phyloP scores from a whole-genome alignment of 2,888 invertebrate genomes.

The Sarcophaga caerulescens region DNA sequence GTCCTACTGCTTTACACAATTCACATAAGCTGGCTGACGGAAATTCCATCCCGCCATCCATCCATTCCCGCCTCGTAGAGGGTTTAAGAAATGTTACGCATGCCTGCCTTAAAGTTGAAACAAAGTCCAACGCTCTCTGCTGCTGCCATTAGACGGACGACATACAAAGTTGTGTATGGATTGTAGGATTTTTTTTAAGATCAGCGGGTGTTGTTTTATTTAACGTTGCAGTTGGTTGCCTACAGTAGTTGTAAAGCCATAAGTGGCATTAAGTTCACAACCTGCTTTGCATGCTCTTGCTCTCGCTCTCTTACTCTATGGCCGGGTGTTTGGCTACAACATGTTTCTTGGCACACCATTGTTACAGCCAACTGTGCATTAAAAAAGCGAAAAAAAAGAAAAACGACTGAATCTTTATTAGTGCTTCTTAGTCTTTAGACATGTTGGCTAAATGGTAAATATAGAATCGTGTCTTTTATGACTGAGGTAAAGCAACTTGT shows the following conservation, averaged over 20 bases:
- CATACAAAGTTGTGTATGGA: too few species aligned
- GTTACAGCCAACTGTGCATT: neutral
- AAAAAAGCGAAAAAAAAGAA: too few species aligned
- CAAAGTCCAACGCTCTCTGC: neutral
- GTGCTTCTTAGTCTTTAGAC: too few species aligned
- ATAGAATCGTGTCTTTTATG: too few species aligned
- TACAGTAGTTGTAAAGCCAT: too few species aligned
- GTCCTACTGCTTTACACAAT: conserved; percentile 1
- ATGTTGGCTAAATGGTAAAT: too few species aligned
- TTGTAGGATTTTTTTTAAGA: neutral
- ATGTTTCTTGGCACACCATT: conserved; percentile 20
- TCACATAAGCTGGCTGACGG: conserved; percentile 41
- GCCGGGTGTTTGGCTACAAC: conserved; percentile 29
- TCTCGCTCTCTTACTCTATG: neutral
- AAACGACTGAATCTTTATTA: too few species aligned
- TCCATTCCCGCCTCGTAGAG: too few species aligned
- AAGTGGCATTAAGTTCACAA: conserved; percentile 34
- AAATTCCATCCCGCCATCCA: neutral
- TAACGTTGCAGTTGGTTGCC: conserved; percentile 53
- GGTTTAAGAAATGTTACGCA: conserved; percentile 61
- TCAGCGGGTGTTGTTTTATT: conserved; percentile 39
- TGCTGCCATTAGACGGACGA: neutral
- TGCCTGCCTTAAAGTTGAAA: conserved; percentile 52
- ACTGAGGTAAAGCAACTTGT: too few species aligned
- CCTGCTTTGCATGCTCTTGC: conserved; percentile 57